A percentile compares a stretch with the other conserved stretches of the same genome.
Conservation (phyloP, 2,888 invertebrate genomes). For the Alviniconcha strummeri region DNA sequence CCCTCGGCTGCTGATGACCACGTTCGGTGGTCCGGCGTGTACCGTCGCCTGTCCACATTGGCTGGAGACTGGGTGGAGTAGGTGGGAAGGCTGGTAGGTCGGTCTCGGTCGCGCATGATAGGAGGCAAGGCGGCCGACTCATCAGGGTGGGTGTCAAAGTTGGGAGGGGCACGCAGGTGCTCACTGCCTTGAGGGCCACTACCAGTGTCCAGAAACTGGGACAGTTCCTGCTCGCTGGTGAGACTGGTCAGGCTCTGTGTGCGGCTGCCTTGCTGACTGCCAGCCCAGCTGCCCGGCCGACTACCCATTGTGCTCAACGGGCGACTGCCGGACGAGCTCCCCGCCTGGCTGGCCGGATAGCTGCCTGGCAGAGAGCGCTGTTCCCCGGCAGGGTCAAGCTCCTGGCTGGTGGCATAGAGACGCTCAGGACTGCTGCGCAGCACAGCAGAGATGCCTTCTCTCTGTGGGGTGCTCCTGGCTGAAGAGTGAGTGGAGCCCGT, state of each 20-base stretch:
- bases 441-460: conserved; percentile 42
- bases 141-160: conserved; percentile 21
- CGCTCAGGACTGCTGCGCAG: conserved; percentile 51
- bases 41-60: conserved; percentile 50
- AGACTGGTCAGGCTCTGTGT: conserved; percentile 51
- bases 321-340: conserved; percentile 42
- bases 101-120: conserved; percentile 29
- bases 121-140: conserved; percentile 17
- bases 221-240: conserved; percentile 63
- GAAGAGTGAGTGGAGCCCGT: conserved; percentile 34
- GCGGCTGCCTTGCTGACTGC: conserved; percentile 44
- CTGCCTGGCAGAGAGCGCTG: conserved; percentile 36
- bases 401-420: conserved; percentile 39
- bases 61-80: conserved; percentile 26
- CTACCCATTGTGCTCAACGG: conserved; percentile 45
- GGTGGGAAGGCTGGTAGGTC: conserved; percentile 31
- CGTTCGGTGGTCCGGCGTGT: conserved; percentile 58
- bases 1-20: conserved; percentile 44
- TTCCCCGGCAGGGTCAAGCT: conserved; percentile 1
- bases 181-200: conserved; percentile 8
- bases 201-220: conserved; percentile 53
- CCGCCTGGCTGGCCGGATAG: conserved; percentile 46
- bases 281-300: conserved; percentile 39
- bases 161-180: neutral
- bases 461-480: conserved; percentile 40